Percentiles rank a stretch among this genome's conserved stretches.
These are phyloP conservation scores for Drosophila sp. DNA, from an alignment of 1,140 invertebrate species.

Conservation along the genomic window DNA sequence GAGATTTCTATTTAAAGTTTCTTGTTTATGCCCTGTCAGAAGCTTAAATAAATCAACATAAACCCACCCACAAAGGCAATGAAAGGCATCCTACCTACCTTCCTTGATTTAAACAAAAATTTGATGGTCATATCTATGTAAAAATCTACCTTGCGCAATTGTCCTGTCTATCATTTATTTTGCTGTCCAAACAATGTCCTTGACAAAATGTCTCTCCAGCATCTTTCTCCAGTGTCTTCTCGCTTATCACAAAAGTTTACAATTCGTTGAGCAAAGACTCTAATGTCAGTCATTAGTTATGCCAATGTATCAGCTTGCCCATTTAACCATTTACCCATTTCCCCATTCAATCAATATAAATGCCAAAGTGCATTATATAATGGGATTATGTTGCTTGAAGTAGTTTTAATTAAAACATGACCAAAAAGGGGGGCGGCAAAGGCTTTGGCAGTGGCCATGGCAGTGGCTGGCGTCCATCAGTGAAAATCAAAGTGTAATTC, in stretches of 20 bases:
- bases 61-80: too few species aligned
- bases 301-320: neutral
- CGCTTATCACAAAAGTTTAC: constrained; percentile 8
- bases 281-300: constrained; percentile 10
- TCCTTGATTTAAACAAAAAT: too few species aligned
- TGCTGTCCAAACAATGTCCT: constrained; percentile 3
- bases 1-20: too few species aligned
- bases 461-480: neutral
- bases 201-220: neutral
- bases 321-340: neutral
- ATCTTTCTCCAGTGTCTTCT: neutral
- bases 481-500: constrained; percentile 10
- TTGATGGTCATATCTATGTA: neutral
- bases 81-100: too few species aligned
- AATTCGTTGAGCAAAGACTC: constrained; percentile 13
- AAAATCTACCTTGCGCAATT: neutral
- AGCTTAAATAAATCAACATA: too few species aligned
- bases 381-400: constrained; percentile 7
- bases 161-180: constrained; percentile 2
- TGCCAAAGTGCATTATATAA: constrained; percentile 12
- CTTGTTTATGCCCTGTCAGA: too few species aligned
- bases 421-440: neutral
- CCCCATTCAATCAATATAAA: constrained; percentile 6
- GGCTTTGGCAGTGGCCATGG: too few species aligned
- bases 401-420: constrained; percentile 8